These are phyloP conservation scores for Brachionus plicatilis DNA, from an alignment of 1,140 invertebrate genomes.

Conservation along the genomic window DNA sequence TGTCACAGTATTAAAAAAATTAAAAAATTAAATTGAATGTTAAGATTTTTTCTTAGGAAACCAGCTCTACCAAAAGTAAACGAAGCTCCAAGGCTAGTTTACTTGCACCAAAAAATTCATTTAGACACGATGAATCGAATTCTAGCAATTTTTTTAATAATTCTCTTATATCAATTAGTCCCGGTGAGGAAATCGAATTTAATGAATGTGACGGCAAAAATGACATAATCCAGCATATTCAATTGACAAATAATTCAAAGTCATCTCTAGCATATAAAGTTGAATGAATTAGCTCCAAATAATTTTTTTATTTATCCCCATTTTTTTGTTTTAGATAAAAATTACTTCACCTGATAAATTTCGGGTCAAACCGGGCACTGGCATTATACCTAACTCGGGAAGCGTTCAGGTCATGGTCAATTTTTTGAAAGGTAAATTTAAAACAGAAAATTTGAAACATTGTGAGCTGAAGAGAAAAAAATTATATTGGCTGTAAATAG, in stretches of 20 bases:
- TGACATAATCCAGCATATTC: not conserved
- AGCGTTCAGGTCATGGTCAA: constrained; percentile 4
- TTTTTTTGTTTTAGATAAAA: constrained; percentile 24
- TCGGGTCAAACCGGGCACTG: constrained; percentile 32
- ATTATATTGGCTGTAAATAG: too few species aligned
- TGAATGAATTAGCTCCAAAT: not conserved
- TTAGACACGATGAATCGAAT: not conserved
- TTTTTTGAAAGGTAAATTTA: constrained; percentile 30
- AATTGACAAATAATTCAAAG: constrained; percentile 19
- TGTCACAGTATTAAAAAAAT: not conserved
- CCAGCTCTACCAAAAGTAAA: not conserved
- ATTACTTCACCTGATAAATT: constrained; percentile 39
- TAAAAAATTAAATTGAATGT: not conserved
- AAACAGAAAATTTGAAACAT: not conserved
- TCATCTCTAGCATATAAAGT: constrained; percentile 23
- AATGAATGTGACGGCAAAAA: not conserved
- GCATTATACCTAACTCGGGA: not conserved
- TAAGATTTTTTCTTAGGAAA: not conserved
- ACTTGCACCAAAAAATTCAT: not conserved
- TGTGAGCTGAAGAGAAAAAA: too few species aligned
- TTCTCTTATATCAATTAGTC: not conserved
- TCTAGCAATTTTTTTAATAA: not conserved
- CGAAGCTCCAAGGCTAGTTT: not conserved
- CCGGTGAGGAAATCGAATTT: constrained; percentile 10
- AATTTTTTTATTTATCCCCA: not conserved